A percentile compares a stretch with the other conserved stretches of the same genome.
Evolutionary conservation across 1,140 invertebrate genomes (phyloP).

Genomic region (Aradophagus sp.): DNA sequence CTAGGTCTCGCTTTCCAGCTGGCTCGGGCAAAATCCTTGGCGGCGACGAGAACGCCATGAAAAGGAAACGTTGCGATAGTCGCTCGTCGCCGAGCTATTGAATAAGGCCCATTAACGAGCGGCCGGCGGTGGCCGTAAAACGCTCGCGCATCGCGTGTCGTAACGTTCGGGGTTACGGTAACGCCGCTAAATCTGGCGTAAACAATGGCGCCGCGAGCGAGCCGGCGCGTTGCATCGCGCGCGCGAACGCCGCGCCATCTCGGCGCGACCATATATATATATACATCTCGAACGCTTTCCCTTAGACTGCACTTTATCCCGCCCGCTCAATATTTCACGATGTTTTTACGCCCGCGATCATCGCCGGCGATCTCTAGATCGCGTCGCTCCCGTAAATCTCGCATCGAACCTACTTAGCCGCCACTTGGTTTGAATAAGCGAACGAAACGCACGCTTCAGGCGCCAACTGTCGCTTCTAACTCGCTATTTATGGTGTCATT

Average conservation of each 20-base stretch:
- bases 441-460: constrained; percentile 18
- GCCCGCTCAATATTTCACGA: constrained; percentile 32
- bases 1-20: no score
- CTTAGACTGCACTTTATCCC: constrained; percentile 19
- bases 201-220: constrained; percentile 19
- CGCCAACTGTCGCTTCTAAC: constrained; percentile 3
- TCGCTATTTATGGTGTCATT: constrained; percentile 26
- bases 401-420: constrained; percentile 36
- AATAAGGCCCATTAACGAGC: constrained; percentile 28
- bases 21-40: no score
- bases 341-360: constrained; percentile 40
- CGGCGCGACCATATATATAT: constrained; percentile 5
- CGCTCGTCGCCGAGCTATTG: constrained; percentile 10
- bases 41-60: no score
- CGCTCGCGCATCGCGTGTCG: constrained; percentile 6
- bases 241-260: constrained; percentile 7
- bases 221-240: constrained; percentile 2
- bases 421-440: constrained; percentile 36
- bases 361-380: constrained; percentile 28
- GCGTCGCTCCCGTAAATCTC: constrained; percentile 38
- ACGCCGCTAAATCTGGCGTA: constrained; percentile 34
- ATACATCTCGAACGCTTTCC: constrained; percentile 22
- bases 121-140: constrained; percentile 10
- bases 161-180: constrained; percentile 17
- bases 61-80: no score